phyloP scores from a whole-genome alignment of 2,113 vertebrate genomes.

The Urocynchramus pylzowi region DNA sequence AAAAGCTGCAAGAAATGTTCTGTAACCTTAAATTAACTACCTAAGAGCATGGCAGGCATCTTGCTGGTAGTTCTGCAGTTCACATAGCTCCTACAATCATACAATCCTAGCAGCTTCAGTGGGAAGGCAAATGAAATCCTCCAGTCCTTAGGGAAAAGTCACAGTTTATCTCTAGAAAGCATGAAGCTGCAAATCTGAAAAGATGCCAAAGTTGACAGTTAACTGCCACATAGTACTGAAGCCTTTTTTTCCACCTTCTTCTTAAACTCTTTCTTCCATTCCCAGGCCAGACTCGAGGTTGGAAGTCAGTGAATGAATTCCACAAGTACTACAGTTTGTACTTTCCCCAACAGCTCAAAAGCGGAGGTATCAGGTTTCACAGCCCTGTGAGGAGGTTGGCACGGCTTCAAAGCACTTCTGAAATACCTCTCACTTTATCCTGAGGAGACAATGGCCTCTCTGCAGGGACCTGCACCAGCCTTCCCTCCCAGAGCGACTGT shows the following conservation, averaged over 20 bases:
- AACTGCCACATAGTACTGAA: conserved; percentile 14
- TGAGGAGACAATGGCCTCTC: conserved; percentile 66
- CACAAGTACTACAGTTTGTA: conserved; percentile 72
- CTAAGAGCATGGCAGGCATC: neutral
- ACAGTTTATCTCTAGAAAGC: conserved; percentile 69
- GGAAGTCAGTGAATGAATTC: conserved; percentile 79
- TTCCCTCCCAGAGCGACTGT: neutral
- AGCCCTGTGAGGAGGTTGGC: conserved; percentile 69
- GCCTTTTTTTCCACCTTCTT: neutral
- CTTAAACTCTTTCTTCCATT: conserved; percentile 36
- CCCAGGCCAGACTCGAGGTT: conserved; percentile 58
- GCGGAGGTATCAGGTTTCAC: conserved; percentile 74
- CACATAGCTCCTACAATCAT: conserved; percentile 8
- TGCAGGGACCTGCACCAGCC: neutral
- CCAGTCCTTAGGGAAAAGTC: conserved; percentile 59
- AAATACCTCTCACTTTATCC: conserved; percentile 74
- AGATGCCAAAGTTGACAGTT: conserved; percentile 62
- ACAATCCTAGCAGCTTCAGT: conserved; percentile 5
- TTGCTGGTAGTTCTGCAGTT: neutral
- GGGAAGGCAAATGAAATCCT: conserved; percentile 54
- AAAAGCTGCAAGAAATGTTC: neutral
- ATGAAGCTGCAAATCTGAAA: conserved; percentile 63
- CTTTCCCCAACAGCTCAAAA: conserved; percentile 72
- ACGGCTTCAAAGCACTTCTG: conserved; percentile 72
- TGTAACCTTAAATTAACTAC: neutral